Conservation (phyloP, 2,888 invertebrate species). For the Campoletis raptor region DNA sequence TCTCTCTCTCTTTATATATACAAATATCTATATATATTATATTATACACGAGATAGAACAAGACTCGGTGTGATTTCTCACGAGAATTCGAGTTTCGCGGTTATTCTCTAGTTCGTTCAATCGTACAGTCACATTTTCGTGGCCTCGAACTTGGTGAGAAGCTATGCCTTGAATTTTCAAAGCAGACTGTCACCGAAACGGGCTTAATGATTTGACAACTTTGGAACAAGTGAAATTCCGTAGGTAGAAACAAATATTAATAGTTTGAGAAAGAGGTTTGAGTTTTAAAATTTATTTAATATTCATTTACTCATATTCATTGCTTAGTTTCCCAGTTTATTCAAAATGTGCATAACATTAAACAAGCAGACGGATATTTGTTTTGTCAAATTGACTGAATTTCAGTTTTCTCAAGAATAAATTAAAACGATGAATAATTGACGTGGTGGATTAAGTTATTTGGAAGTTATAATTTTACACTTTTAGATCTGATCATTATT, state of each 20-base stretch:
- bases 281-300: neutral
- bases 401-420: neutral
- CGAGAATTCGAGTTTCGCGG: slow-evolving; percentile 71
- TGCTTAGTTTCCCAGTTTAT: neutral
- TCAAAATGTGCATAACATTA: neutral
- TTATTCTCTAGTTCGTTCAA: slow-evolving; percentile 58
- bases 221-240: slow-evolving; percentile 32
- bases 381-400: neutral
- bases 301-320: neutral
- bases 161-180: slow-evolving; percentile 21
- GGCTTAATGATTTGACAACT: slow-evolving; percentile 57
- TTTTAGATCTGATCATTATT: neutral
- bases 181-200: slow-evolving; percentile 36
- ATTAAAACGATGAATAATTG: neutral
- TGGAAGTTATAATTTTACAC: neutral
- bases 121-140: slow-evolving; percentile 31
- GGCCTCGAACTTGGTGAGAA: slow-evolving; percentile 3
- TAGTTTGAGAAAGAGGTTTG: neutral
- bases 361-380: neutral
- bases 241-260: slow-evolving; percentile 19
- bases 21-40: neutral
- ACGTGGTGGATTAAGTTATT: neutral
- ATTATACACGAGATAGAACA: slow-evolving; percentile 48
- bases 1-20: neutral
- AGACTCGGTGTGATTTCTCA: slow-evolving; percentile 72